Percentiles rank a stretch among this genome's conserved stretches.
Evolutionary conservation across 1,140 invertebrate genomes (phyloP).

Genomic region (Rhopalosiphum maidis): DNA sequence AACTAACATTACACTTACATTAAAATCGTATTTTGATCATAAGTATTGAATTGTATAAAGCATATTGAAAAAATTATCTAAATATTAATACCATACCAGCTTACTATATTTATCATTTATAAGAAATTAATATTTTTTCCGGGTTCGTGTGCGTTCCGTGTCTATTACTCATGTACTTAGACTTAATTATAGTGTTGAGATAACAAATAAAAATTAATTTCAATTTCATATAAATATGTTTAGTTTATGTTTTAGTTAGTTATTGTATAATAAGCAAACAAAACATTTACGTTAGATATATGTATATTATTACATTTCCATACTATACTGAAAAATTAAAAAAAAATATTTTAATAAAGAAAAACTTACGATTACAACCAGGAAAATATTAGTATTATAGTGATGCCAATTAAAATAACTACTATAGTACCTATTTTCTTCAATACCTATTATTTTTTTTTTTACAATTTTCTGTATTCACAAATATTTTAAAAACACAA

Average conservation of each 20-base stretch:
- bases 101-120: background rate
- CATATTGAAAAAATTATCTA: background rate
- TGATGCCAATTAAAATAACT: background rate
- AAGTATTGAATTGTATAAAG: background rate
- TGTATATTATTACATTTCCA: background rate
- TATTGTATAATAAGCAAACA: no score
- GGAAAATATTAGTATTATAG: background rate
- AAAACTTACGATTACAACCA: background rate
- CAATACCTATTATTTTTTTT: background rate
- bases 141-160: background rate
- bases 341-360: background rate
- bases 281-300: no score
- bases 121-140: background rate
- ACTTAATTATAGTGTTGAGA: background rate
- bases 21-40: background rate
- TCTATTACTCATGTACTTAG: no score
- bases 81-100: background rate
- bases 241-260: background rate
- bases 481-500: background rate
- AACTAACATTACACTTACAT: background rate
- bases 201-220: background rate
- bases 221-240: background rate
- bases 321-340: background rate
- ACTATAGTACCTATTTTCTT: background rate
- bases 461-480: background rate